These are phyloP conservation scores for Macropodus opercularis DNA, from an alignment of 2,797 vertebrate genomes.

Conservation along the genomic window DNA sequence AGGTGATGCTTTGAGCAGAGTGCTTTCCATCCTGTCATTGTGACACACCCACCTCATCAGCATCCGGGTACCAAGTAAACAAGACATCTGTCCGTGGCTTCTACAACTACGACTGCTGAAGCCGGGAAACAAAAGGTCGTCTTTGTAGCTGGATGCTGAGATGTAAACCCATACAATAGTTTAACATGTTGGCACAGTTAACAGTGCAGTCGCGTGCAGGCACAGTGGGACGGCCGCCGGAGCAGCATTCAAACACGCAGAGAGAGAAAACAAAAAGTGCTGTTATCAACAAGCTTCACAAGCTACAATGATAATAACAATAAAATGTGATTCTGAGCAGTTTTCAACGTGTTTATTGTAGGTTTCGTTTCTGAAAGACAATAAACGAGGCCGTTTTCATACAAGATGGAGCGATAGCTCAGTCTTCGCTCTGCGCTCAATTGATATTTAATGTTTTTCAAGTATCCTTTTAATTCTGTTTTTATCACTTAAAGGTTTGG, in stretches of 20 bases:
- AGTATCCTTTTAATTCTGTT: conserved; percentile 18
- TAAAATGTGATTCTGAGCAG: not conserved
- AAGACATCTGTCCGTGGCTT: too few relatives aligned
- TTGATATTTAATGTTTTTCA: conserved; percentile 9
- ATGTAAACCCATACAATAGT: too few relatives aligned
- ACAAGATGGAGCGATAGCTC: not conserved
- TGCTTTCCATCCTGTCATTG: conserved; percentile 3
- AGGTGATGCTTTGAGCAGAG: conserved; percentile 11
- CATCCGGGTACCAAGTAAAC: too few relatives aligned
- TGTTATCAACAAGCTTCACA: not conserved
- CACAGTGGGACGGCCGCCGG: too few relatives aligned
- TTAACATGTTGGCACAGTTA: too few relatives aligned
- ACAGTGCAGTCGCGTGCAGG: too few relatives aligned
- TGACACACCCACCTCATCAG: not conserved
- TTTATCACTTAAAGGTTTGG: conserved; percentile 15
- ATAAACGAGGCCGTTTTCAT: not conserved
- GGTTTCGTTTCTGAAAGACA: not conserved
- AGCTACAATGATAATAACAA: too few relatives aligned
- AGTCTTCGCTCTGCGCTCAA: not conserved
- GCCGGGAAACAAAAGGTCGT: too few relatives aligned
- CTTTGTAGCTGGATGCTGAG: too few relatives aligned
- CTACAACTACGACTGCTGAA: too few relatives aligned
- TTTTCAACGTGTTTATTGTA: not conserved
- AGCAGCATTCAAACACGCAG: too few relatives aligned
- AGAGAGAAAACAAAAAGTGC: too few relatives aligned